Evolutionary conservation across 2,888 invertebrate genomes (phyloP).

Genomic region (Sarcophaga rosellei): DNA sequence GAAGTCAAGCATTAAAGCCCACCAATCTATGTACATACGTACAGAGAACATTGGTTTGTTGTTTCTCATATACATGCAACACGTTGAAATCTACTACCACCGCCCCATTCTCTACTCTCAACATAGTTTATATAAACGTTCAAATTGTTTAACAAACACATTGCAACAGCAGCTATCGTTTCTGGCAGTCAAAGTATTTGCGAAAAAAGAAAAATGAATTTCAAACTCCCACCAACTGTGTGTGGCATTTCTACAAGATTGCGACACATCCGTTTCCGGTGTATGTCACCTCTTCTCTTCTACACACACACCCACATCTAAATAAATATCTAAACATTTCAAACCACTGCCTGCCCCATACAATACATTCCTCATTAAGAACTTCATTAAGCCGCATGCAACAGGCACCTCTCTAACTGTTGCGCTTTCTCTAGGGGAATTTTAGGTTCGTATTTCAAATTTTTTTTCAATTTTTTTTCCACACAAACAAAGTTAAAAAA

Average conservation of each 20-base stretch:
- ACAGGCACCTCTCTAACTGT: constrained; percentile 75
- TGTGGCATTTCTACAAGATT: constrained; percentile 37
- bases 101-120: background rate
- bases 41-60: background rate
- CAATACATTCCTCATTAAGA: background rate
- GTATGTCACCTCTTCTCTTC: constrained; percentile 22
- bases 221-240: background rate
- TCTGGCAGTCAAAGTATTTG: constrained; percentile 39
- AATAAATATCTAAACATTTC: constrained; percentile 52
- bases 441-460: constrained; percentile 39
- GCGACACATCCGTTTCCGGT: constrained; percentile 68
- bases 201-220: constrained; percentile 3
- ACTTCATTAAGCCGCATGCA: constrained; percentile 71
- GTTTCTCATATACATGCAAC: background rate
- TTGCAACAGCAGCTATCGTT: constrained; percentile 41
- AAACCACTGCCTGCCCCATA: background rate
- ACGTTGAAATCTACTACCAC: background rate
- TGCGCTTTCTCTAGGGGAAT: constrained; percentile 66
- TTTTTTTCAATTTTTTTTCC: background rate
- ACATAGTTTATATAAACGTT: background rate
- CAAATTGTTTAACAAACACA: too few species aligned
- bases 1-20: background rate
- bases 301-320: background rate
- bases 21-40: background rate
- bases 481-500: too few species aligned